Conservation (phyloP, 1,140 invertebrate species). For the Ladona fulva region DNA sequence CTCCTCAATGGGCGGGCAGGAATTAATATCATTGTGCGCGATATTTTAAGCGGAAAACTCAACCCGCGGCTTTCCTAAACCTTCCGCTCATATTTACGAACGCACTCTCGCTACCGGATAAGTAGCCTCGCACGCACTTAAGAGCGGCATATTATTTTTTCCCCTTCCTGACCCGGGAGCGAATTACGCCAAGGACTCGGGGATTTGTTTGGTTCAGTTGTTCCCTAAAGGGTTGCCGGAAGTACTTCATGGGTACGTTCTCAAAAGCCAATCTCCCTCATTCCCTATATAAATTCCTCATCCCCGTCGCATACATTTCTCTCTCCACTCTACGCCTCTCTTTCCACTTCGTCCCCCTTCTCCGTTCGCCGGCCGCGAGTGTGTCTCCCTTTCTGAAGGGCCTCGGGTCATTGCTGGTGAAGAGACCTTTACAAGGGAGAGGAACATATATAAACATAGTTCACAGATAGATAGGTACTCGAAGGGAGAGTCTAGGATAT, state of each 20-base stretch:
- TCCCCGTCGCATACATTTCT: background rate
- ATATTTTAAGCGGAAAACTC: background rate
- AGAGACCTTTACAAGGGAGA: background rate
- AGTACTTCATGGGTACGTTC: conserved; percentile 3
- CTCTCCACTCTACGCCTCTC: background rate
- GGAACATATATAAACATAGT: background rate
- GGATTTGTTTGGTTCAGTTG: conserved; percentile 9
- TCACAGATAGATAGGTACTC: background rate
- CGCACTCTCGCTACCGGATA: background rate
- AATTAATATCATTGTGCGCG: background rate
- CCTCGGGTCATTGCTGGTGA: background rate
- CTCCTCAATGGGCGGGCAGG: background rate
- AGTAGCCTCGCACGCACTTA: background rate
- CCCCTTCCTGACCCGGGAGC: background rate
- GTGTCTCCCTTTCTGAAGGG: background rate
- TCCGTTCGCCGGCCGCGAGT: background rate
- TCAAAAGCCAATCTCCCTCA: conserved; percentile 8
- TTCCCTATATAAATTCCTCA: background rate
- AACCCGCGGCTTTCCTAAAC: background rate
- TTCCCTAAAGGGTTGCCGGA: background rate
- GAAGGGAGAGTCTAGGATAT: too few relatives aligned
- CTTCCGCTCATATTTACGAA: background rate
- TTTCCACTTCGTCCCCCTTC: background rate
- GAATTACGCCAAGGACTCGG: background rate
- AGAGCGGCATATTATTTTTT: background rate